Evolutionary conservation across 2,113 vertebrate genomes (phyloP), one percentile per base, ranked within the genome.

Genomic region (Peucedramus taeniatus): DNA sequence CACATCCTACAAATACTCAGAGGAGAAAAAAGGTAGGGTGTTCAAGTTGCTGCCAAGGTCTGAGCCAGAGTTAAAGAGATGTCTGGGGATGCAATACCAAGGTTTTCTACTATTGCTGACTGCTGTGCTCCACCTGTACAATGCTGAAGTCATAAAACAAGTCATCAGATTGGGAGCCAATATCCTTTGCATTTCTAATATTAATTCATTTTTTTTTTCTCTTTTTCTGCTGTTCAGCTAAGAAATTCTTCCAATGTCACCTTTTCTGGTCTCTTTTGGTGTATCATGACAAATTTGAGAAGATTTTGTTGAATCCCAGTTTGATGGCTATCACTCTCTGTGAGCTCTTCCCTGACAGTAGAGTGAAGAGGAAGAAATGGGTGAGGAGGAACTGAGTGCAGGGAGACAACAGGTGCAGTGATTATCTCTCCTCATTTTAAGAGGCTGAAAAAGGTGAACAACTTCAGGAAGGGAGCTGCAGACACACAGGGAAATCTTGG

Each of bases 1-100:
- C 1, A 2, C 3, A 49, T 26, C 15, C 31, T 26, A 15, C 11
- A 65, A 20, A 53, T 33, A 35, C 0, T 1, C 5, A 51, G 13
- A 51, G 18, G 2, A 80, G 33, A 60, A 63, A 31, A 28, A 26
- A 57, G 8, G 4, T 28, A 13, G 2, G 3, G 2, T 28, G 9
- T 30, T 33, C 13, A 50, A 11, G 0, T 31, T 60, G 1, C 1
- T 17, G 35, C 10, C 3, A 12, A 69, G 8, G 3, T 35, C 35
- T 27, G 27, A 70, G 7, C 33, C 33, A n/a, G 10, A 53, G 7
- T 9, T 44, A 59, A 42, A 53, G 3, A 10, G 7, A 18, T 33
- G 8, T 14, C 51, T 63, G 19, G 10, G 4, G 5, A 23, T 24
- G 7, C 3, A 4, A n/a, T 21, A 33, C 7, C 2, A 4, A 33